Evolutionary conservation across 2,113 vertebrate genomes (phyloP).

Genomic region (Zosterops lateralis): DNA sequence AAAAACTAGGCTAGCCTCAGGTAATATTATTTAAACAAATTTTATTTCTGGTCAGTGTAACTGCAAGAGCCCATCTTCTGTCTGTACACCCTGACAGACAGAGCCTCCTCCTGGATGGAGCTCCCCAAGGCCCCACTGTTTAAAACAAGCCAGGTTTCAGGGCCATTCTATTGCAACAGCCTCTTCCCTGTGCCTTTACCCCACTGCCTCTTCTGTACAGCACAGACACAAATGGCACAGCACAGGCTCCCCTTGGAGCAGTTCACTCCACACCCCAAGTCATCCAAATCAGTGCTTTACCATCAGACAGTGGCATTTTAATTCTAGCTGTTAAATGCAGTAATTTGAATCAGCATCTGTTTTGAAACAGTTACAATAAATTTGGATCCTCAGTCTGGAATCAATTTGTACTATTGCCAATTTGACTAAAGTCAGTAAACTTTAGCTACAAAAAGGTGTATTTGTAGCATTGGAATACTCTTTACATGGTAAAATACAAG

Average conservation of each 20-base stretch:
- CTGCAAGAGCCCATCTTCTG: neutral
- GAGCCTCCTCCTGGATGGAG: neutral
- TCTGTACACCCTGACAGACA: neutral
- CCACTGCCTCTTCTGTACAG: neutral
- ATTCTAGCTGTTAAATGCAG: neutral
- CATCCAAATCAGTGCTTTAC: neutral
- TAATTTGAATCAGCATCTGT: neutral
- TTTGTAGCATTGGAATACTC: neutral
- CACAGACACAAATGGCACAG: rapidly evolving
- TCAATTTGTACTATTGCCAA: neutral
- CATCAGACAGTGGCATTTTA: neutral
- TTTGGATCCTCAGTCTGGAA: neutral
- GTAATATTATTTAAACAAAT: neutral
- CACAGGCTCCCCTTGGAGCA: neutral
- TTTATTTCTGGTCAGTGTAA: neutral
- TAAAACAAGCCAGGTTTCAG: neutral
- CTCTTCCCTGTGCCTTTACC: neutral
- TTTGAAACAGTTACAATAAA: conserved; percentile 19
- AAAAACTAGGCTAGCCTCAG: neutral
- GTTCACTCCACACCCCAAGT: neutral
- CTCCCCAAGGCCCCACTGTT: neutral
- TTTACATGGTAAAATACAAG: neutral
- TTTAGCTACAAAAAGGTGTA: neutral
- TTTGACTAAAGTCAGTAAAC: neutral
- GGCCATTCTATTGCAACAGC: rapidly evolving